These are phyloP conservation scores for Sorex fumeus DNA, from an alignment of 2,113 vertebrate species.

Conservation along the genomic window DNA sequence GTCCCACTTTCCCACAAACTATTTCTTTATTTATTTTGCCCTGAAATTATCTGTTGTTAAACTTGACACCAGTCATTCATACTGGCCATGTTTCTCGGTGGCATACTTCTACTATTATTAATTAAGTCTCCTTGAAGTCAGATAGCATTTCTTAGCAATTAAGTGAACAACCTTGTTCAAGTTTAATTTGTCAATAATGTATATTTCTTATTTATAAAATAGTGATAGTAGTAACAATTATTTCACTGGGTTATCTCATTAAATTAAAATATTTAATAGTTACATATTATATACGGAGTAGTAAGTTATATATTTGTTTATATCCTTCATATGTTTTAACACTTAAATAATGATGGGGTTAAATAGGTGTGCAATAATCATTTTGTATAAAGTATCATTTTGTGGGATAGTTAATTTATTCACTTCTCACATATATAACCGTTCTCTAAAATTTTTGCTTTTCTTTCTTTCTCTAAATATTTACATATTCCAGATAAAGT, in stretches of 20 bases:
- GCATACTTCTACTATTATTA: slow-evolving; percentile 15
- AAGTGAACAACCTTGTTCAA: slow-evolving; percentile 24
- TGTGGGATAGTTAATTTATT: slow-evolving; percentile 21
- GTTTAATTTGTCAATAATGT: not conserved
- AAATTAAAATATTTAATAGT: slow-evolving; percentile 20
- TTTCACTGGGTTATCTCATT: not conserved
- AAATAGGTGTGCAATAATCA: not conserved
- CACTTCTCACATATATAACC: not conserved
- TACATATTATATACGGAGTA: not conserved
- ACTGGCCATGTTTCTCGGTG: not conserved
- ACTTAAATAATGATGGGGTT: not conserved
- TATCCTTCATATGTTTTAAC: not conserved
- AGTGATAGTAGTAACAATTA: not conserved
- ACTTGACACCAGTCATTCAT: not conserved
- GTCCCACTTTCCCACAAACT: not conserved
- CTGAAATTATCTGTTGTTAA: not conserved
- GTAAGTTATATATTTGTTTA: too few species aligned
- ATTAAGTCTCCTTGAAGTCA: slow-evolving; percentile 35
- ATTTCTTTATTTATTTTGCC: not conserved
- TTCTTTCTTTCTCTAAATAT: not conserved
- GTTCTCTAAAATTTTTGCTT: not conserved
- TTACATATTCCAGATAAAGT: not conserved
- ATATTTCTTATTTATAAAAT: slow-evolving; percentile 51
- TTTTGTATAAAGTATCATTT: not conserved
- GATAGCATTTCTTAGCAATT: slow-evolving; percentile 7